Percentiles rank a stretch among this genome's conserved stretches.
Conservation (phyloP, 2,888 invertebrate genomes). For the Scaptomyza flava region DNA sequence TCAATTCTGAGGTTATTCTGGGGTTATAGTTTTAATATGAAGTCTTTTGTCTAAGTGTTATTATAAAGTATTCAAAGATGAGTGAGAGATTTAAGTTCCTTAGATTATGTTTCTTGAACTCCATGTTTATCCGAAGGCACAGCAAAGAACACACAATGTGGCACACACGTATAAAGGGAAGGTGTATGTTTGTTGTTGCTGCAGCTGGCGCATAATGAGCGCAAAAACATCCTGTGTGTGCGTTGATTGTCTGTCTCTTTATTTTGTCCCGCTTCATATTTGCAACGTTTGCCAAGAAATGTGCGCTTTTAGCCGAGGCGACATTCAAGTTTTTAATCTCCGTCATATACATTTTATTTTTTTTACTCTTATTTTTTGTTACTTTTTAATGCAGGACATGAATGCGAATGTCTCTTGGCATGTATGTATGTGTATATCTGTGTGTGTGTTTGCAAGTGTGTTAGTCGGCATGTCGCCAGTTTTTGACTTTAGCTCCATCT, state of each 20-base stretch:
- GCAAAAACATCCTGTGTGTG: conserved; percentile 72
- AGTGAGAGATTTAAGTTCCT: conserved; percentile 2
- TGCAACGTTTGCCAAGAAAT: conserved; percentile 69
- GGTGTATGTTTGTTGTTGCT: conserved; percentile 34
- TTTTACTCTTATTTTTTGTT: conserved; percentile 38
- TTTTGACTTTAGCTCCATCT: conserved; percentile 48
- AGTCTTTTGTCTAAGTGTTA: too few relatives aligned
- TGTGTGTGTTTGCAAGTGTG: conserved; percentile 19
- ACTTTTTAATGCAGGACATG: conserved; percentile 69
- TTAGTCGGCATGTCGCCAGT: conserved; percentile 73
- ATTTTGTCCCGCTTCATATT: conserved; percentile 38
- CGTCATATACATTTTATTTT: conserved; percentile 2
- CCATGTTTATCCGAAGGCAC: conserved; percentile 62
- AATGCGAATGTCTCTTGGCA: conserved; percentile 51
- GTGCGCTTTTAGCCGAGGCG: conserved; percentile 70
- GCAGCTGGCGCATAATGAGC: conserved; percentile 78
- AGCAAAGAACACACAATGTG: conserved; percentile 53
- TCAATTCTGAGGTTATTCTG: background rate
- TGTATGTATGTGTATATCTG: conserved; percentile 2
- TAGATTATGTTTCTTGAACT: conserved; percentile 43
- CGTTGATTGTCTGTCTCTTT: conserved; percentile 61
- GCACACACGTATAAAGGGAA: conserved; percentile 38
- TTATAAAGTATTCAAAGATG: conserved; percentile 23
- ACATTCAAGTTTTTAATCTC: conserved; percentile 56
- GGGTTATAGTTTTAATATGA: too few relatives aligned